These are phyloP conservation scores for Choloepus hoffmanni DNA, from an alignment of 2,113 vertebrate genomes.

Conservation along the genomic window DNA sequence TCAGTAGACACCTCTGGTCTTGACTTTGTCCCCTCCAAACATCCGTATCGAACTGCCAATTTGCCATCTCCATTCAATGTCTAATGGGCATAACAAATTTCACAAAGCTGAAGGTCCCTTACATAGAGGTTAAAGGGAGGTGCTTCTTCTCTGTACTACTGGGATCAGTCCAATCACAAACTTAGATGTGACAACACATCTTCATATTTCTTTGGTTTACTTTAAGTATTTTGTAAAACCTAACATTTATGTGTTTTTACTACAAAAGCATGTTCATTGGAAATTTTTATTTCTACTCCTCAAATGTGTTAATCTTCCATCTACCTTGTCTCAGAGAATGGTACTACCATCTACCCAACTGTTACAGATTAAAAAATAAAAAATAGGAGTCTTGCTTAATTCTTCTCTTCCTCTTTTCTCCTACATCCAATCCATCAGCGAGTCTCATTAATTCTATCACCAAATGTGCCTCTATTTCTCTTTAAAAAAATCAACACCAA, in stretches of 20 bases:
- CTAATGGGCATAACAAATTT: neutral
- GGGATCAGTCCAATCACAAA: neutral
- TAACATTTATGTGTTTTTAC: constrained; percentile 20
- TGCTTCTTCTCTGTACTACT: neutral
- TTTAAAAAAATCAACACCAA: neutral
- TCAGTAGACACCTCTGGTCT: neutral
- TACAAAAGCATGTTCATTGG: constrained; percentile 51
- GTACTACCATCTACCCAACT: neutral
- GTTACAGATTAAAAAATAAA: neutral
- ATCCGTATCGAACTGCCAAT: neutral
- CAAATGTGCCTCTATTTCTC: neutral
- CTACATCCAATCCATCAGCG: neutral
- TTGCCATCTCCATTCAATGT: neutral
- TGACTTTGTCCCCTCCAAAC: neutral
- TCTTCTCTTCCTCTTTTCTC: neutral
- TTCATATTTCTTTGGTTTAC: constrained; percentile 52
- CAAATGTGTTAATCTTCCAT: neutral
- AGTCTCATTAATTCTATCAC: neutral
- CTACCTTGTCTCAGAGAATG: neutral
- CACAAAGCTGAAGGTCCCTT: neutral
- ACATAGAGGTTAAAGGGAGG: neutral
- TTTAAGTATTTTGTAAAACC: constrained; percentile 54
- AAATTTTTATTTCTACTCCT: constrained; percentile 33
- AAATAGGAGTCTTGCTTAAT: neutral
- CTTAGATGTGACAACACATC: constrained; percentile 42